Base-by-base conservation (phyloP, 2,888 invertebrate genomes). In the Neria commutata region DNA sequence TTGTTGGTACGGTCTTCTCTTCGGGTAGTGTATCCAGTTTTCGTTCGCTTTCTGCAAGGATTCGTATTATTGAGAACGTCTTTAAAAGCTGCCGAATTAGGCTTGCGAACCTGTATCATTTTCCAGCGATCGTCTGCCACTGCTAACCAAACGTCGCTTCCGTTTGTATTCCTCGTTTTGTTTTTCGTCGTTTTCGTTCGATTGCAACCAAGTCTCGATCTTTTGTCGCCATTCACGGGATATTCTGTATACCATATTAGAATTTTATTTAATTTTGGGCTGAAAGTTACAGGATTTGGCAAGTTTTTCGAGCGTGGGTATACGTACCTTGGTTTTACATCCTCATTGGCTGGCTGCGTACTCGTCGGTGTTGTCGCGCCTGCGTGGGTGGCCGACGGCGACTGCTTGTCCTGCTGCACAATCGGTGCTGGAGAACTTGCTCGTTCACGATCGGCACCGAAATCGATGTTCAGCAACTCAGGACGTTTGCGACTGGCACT, bases 131-230 rank as follows among this genome's bases (percentile, higher is more conserved):
- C 91, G 86, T 81, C 92, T 83, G 82, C 75, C 77, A 64, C 89
- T 90, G 66, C 86, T 87, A 71, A 89, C 87, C 78, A 88, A 83
- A 65, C 89, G 86, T 70, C 88, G 85, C 74, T 87, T 85, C 70
- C 87, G 86, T 70, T 88, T 86, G 63, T 88, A 84, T 68, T 90
- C 89, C 67, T 90, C 89, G 64, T 86, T 88, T 66, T 87, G 86
- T 71, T 87, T 87, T 78, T 91, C 92, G 76, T 89, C 91, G 74
- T 88, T 89, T 77, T 92, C 92, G 83, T 92, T 93, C 58, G 92
- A 92, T 67, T 92, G 89, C 63, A 95, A 83, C 95, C 95, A 95
- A 5, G 92, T 92, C 81, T 95, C 94, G 74, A 95, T 94, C 80
- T 94, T 94, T 79, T 93, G 91, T 50, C 91, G 85, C 92, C 93